Evolutionary conservation across 2,113 vertebrate genomes (phyloP).

Genomic region (Lepisosteus oculatus): DNA sequence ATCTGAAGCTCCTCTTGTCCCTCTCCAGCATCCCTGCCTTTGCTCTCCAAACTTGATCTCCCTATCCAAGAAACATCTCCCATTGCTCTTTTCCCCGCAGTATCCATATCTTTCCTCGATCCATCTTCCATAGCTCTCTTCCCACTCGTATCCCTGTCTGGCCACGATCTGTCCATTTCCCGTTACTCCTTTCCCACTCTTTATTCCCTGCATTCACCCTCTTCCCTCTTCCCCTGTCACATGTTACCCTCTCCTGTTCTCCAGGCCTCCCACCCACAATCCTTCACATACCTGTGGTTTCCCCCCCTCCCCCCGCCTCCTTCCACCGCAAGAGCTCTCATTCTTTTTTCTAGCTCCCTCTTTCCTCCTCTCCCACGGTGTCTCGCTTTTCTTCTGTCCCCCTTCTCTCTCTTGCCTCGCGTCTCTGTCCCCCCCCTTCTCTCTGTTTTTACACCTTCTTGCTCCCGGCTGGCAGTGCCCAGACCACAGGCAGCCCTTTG

Average conservation of each 20-base stretch:
- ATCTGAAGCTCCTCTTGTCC: too few relatives aligned
- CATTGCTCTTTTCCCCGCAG: too few relatives aligned
- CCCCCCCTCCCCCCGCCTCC: conserved; percentile 15
- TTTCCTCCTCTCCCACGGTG: conserved; percentile 7
- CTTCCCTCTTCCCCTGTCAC: conserved; percentile 40
- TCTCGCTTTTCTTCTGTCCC: background rate
- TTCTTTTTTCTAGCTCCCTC: conserved; percentile 1
- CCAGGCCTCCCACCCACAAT: conserved; percentile 54
- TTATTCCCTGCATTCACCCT: conserved; percentile 28
- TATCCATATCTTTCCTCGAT: conserved; percentile 7
- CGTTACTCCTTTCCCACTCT: background rate
- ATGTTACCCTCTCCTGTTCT: conserved; percentile 18
- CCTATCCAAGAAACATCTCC: too few relatives aligned
- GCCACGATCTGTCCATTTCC: background rate
- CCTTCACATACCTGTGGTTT: conserved; percentile 73
- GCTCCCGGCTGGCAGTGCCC: conserved; percentile 38
- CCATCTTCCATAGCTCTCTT: conserved; percentile 5
- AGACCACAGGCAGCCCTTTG: conserved; percentile 58
- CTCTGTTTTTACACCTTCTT: background rate
- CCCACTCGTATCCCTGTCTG: conserved; percentile 11
- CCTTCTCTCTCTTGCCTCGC: conserved; percentile 21
- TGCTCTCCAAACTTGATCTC: too few relatives aligned
- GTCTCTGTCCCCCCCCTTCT: background rate
- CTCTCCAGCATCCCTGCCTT: too few relatives aligned
- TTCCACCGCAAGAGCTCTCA: background rate